Percentiles rank a stretch among this genome's conserved stretches.
Conservation (phyloP, 2,888 invertebrate species). For the Morpho deidamia region DNA sequence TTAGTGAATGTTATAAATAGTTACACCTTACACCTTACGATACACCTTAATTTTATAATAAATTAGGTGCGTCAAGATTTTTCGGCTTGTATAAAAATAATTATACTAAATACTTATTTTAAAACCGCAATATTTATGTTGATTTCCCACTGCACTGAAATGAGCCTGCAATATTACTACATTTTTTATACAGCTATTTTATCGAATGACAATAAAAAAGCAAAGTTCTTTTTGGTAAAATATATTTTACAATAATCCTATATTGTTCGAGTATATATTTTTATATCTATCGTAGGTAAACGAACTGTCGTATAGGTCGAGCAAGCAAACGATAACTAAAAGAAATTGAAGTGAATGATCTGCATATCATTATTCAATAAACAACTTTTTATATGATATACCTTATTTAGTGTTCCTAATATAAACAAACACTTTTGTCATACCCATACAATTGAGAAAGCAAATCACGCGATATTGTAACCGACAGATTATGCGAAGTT, state of each 20-base stretch:
- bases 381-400: constrained; percentile 56
- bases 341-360: constrained; percentile 60
- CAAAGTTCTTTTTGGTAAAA: too few species aligned
- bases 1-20: too few species aligned
- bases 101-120: background rate
- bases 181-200: too few species aligned
- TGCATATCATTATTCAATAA: constrained; percentile 50
- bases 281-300: constrained; percentile 48
- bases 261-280: background rate
- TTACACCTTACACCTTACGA: too few species aligned
- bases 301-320: constrained; percentile 56
- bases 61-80: background rate
- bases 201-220: too few species aligned
- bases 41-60: too few species aligned
- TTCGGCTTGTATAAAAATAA: background rate
- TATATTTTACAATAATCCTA: too few species aligned
- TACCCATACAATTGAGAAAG: too few species aligned
- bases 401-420: constrained; percentile 33
- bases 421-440: background rate
- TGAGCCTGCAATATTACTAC: too few species aligned
- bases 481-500: background rate
- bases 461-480: too few species aligned
- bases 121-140: too few species aligned
- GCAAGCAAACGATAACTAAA: constrained; percentile 56
- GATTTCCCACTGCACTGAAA: too few species aligned